Conservation (phyloP, 35 echinoderm and acorn worm species). For the Diadema setosum region DNA sequence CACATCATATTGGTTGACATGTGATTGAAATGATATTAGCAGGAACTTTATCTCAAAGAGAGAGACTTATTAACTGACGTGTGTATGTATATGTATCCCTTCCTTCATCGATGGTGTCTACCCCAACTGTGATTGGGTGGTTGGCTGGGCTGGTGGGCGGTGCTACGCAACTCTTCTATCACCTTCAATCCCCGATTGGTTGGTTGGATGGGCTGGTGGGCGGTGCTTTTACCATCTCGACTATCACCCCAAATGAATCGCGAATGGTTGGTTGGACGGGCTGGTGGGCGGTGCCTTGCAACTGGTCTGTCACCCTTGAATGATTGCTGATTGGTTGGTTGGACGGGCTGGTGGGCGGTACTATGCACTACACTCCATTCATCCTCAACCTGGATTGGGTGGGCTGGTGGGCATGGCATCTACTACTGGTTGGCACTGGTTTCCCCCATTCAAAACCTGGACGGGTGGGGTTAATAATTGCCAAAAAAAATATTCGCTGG, state of each 20-base stretch:
- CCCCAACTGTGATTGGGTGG: not conserved
- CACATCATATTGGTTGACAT: too few relatives aligned
- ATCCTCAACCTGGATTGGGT: not conserved
- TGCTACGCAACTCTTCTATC: not conserved
- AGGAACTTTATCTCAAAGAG: too few relatives aligned
- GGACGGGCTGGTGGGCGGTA: constrained; percentile 14
- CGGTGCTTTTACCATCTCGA: not conserved
- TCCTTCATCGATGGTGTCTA: not conserved
- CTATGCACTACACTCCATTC: too few relatives aligned
- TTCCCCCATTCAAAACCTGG: not conserved
- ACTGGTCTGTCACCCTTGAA: not conserved
- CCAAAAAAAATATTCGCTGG: not conserved
- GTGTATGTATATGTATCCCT: not conserved
- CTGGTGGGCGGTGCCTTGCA: not conserved
- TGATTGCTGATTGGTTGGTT: not conserved
- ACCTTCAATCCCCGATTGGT: not conserved
- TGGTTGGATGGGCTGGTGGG: constrained; percentile 20
- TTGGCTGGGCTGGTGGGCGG: constrained; percentile 1
- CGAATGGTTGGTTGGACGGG: not conserved
- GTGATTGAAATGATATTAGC: too few relatives aligned
- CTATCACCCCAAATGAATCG: not conserved
- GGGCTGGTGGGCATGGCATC: not conserved
- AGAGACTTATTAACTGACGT: too few relatives aligned
- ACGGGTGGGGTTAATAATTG: not conserved
- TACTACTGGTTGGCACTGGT: not conserved